These are phyloP conservation scores for Acronicta alni DNA, from an alignment of 2,888 invertebrate genomes.

Conservation along the genomic window DNA sequence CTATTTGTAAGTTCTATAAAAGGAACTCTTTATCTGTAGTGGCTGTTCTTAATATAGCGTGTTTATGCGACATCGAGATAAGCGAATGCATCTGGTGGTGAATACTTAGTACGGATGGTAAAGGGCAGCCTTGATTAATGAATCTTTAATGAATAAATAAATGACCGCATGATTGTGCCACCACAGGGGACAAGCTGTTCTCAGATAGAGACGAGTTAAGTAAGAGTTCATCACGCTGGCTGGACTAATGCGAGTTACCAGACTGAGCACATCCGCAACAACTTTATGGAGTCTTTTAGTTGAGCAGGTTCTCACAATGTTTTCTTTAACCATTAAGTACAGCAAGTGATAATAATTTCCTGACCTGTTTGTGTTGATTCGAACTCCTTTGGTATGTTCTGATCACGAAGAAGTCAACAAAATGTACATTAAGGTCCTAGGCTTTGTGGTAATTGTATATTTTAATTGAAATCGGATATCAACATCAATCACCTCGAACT, in stretches of 20 bases:
- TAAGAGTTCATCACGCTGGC: too few relatives aligned
- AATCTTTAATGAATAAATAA: background rate
- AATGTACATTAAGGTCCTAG: too few relatives aligned
- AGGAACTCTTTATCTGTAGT: conserved; percentile 39
- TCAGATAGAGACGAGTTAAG: too few relatives aligned
- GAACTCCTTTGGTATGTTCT: background rate
- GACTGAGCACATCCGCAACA: too few relatives aligned
- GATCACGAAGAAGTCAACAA: background rate
- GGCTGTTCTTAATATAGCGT: conserved; percentile 42
- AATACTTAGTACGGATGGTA: conserved; percentile 3
- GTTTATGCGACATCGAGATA: conserved; percentile 26
- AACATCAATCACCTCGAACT: background rate
- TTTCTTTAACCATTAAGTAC: too few relatives aligned
- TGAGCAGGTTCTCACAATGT: too few relatives aligned
- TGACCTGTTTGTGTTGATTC: too few relatives aligned
- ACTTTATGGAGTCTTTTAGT: too few relatives aligned
- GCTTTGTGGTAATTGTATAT: background rate
- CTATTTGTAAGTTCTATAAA: conserved; percentile 14
- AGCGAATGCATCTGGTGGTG: conserved; percentile 1
- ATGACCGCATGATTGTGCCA: too few relatives aligned
- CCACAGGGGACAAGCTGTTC: too few relatives aligned
- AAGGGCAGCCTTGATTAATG: background rate
- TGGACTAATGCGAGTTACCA: too few relatives aligned
- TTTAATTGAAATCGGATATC: conserved; percentile 9
- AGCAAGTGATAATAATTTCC: too few relatives aligned